A percentile compares a stretch with the other conserved stretches of the same genome.
Evolutionary conservation across 2,113 vertebrate genomes (phyloP).

Genomic region (Thryonomys swinderianus): DNA sequence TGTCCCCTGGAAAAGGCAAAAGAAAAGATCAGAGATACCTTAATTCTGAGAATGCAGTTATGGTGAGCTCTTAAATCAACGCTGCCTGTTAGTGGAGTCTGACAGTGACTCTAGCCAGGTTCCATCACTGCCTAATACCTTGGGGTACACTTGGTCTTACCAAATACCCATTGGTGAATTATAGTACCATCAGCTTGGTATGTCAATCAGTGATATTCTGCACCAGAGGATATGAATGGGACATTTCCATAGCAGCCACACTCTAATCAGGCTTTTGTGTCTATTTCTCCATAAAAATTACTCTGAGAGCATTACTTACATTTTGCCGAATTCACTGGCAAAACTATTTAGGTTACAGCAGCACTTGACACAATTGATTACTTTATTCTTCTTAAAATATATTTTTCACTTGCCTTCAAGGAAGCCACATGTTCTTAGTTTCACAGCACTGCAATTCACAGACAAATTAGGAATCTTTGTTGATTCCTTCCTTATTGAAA

Average conservation of each 20-base stretch:
- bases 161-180: not conserved
- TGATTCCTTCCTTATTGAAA: not conserved
- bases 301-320: not conserved
- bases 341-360: not conserved
- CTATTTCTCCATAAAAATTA: not conserved
- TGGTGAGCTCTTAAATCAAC: not conserved
- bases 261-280: not conserved
- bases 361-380: not conserved
- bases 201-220: not conserved
- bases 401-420: constrained; percentile 20
- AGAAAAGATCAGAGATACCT: not conserved
- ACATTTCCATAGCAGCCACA: not conserved
- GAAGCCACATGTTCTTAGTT: not conserved
- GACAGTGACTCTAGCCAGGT: not conserved
- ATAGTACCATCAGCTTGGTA: not conserved
- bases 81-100: not conserved
- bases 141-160: not conserved
- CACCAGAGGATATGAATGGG: not conserved
- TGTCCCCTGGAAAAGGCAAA: not conserved
- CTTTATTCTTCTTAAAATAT: constrained; percentile 38
- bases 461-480: not conserved
- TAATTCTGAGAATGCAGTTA: not conserved
- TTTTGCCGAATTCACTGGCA: not conserved
- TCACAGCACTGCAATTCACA: not conserved
- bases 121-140: not conserved